phyloP scores from a whole-genome alignment of 1,140 invertebrate genomes.

The Drosophila nasuta region DNA sequence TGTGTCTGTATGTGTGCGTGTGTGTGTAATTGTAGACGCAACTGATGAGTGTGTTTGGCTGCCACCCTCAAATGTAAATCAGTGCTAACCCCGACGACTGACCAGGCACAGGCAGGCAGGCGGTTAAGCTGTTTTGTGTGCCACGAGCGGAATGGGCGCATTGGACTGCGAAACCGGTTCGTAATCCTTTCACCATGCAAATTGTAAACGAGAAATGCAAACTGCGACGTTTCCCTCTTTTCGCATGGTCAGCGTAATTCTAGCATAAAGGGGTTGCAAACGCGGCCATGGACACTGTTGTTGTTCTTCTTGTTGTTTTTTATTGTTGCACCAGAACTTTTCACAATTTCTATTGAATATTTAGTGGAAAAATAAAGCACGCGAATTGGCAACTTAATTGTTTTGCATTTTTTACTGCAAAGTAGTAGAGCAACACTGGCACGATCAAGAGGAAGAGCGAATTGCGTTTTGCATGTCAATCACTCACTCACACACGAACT shows the following conservation, averaged over 20 bases:
- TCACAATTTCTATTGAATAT: conserved; percentile 19
- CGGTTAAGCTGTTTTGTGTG: conserved; percentile 45
- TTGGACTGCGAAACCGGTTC: conserved; percentile 39
- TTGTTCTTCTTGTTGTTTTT: conserved; percentile 8
- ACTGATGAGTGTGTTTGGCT: too few relatives aligned
- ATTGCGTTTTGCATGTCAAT: conserved; percentile 37
- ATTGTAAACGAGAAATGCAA: conserved; percentile 40
- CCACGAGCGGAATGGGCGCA: conserved; percentile 10
- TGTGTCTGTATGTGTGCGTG: conserved; percentile 6
- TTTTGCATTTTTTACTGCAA: conserved; percentile 11
- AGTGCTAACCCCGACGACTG: conserved; percentile 23
- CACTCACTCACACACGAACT: conserved; percentile 14
- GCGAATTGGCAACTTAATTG: conserved; percentile 14
- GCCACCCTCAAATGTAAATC: conserved; percentile 48
- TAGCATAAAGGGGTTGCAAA: conserved; percentile 36
- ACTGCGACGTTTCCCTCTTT: conserved; percentile 32
- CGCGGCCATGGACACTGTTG: conserved; percentile 10
- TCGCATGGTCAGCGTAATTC: conserved; percentile 44
- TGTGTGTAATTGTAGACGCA: conserved; percentile 25
- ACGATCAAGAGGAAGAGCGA: conserved; percentile 35
- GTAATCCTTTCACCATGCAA: conserved; percentile 54
- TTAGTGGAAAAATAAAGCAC: conserved; percentile 3
- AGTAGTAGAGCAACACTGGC: conserved; percentile 28
- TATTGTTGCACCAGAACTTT: conserved; percentile 13
- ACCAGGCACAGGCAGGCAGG: conserved; percentile 27